Base-by-base conservation (phyloP, 2,888 invertebrate genomes). In the Conus canariensis region DNA sequence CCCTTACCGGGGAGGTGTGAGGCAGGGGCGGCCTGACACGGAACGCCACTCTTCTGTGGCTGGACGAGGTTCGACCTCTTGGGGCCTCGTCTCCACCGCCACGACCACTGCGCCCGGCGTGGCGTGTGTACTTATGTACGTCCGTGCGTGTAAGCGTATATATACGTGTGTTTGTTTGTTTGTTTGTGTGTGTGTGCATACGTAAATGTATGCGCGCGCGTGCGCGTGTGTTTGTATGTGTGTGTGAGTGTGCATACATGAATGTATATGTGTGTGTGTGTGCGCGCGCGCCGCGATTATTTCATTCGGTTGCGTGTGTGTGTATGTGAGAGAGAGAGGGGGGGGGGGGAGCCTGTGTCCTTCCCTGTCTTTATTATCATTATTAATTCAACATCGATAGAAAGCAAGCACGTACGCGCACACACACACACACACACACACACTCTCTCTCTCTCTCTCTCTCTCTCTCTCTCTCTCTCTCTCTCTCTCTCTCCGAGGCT, bases 401-500 rank as follows among this genome's bases (percentile, higher is more conserved):
- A 82, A 8, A 45, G 8, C 74, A 22, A 22, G 1, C 25, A 45
- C 80, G 3, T 45, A 45, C 80, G 45, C 80, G 45, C 80, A 80
- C 30, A 80, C 80, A 80, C 80, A 80, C 80, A 45, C 80, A 45
- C 80, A 80, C 80, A 80, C 80, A 80, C 80, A 80, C 80, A 80
- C 80, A 45, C 45, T 10, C 1, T 30, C 45, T 2, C 8, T 0
- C 74, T 7, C 74, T 7, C 74, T 10, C 74, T 5, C 74, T 10
- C 74, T 10, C 74, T n/a, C 45, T 4, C 4, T 4, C 45, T 70
- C 70, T 70, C 70, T 70, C 70, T 70, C 70, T 70, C 70, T 70
- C 70, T 70, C 70, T 70, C 70, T 70, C 70, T 70, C 70, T 70
- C 70, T 70, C 0, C 22, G 19, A 19, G 19, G 16, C 70, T 16